These are phyloP conservation scores for Diachasma alloeum DNA, from an alignment of 1,140 invertebrate genomes.

Conservation along the genomic window DNA sequence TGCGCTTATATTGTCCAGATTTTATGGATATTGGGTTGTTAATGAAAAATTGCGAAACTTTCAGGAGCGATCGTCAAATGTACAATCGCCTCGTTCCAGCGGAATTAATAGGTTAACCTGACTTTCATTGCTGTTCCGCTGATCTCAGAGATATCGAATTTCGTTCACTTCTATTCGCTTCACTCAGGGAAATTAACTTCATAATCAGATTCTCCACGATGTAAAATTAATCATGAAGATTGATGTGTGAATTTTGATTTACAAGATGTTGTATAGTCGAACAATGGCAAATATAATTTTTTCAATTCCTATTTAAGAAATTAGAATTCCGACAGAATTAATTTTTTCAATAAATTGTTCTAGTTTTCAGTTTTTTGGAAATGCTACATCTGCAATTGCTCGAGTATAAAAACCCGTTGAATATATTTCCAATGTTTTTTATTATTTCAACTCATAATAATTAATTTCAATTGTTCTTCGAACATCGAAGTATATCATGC, in stretches of 20 bases:
- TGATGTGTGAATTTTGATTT: constrained; percentile 27
- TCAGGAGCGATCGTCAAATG: too few relatives aligned
- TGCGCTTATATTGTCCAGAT: too few relatives aligned
- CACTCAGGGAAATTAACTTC: too few relatives aligned
- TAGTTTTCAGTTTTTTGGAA: not conserved
- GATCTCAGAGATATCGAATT: too few relatives aligned
- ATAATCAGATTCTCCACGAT: too few relatives aligned
- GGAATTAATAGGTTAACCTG: too few relatives aligned
- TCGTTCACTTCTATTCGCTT: too few relatives aligned
- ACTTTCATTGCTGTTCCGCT: too few relatives aligned
- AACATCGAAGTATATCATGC: not conserved
- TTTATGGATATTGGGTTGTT: too few relatives aligned
- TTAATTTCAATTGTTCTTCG: constrained; percentile 1
- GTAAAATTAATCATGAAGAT: not conserved
- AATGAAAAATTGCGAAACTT: too few relatives aligned
- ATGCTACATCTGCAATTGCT: constrained; percentile 39
- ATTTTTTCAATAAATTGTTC: not conserved
- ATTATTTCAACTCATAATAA: not conserved
- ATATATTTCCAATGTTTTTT: not conserved
- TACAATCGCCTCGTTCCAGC: too few relatives aligned
- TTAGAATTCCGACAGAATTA: not conserved
- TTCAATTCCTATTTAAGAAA: not conserved
- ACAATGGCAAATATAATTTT: constrained; percentile 39
- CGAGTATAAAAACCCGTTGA: constrained; percentile 46
- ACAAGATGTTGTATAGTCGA: constrained; percentile 46